Percentiles rank a stretch among this genome's conserved stretches.
These are phyloP conservation scores for Semnornis frantzii DNA, from an alignment of 2,113 vertebrate species.

Conservation along the genomic window DNA sequence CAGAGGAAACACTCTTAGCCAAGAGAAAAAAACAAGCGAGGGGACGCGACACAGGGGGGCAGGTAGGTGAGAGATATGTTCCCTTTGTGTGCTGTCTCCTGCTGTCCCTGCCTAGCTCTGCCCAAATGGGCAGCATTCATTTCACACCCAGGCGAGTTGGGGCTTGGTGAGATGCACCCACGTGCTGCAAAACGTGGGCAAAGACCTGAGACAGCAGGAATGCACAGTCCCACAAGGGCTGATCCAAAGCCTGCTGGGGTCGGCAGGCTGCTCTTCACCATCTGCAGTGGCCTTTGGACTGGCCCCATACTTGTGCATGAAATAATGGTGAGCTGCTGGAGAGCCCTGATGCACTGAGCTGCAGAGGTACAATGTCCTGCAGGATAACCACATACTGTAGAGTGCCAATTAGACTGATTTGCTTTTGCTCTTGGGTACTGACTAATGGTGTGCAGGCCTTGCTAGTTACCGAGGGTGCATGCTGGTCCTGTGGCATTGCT, in stretches of 20 bases:
- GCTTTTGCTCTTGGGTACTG: neutral
- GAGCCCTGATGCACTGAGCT: neutral
- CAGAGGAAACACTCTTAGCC: neutral
- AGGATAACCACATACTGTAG: neutral
- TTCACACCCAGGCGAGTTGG: neutral
- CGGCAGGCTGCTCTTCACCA: neutral
- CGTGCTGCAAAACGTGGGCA: neutral
- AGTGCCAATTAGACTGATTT: neutral
- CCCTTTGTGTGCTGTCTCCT: neutral
- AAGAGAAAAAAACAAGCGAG: neutral
- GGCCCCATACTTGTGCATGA: neutral
- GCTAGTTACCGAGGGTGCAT: neutral
- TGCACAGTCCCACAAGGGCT: accelerated
- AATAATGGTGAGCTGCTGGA: neutral
- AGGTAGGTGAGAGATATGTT: neutral
- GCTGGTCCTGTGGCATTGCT: neutral
- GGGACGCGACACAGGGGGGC: too few relatives aligned
- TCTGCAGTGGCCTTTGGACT: neutral
- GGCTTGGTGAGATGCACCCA: neutral
- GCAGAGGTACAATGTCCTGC: neutral
- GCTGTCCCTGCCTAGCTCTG: neutral
- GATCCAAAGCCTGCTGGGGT: neutral
- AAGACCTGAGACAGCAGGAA: neutral
- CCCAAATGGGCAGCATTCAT: neutral
- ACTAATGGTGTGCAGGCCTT: neutral